A percentile compares a stretch with the other conserved stretches of the same genome.
These are phyloP conservation scores for Tenthredo mesomela DNA, from an alignment of 2,888 invertebrate genomes.

Conservation along the genomic window DNA sequence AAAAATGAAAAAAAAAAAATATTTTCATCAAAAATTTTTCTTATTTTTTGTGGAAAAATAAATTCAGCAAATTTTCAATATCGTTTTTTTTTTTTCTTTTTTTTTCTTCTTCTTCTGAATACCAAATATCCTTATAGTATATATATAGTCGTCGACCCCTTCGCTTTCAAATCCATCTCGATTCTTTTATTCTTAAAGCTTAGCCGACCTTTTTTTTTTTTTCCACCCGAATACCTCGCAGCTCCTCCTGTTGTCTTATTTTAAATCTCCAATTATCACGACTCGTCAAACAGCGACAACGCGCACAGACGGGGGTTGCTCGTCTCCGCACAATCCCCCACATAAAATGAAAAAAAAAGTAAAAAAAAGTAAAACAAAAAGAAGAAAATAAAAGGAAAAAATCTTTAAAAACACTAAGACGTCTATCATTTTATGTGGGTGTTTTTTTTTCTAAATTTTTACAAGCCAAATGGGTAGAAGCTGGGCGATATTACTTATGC, in stretches of 20 bases:
- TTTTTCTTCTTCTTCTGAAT: neutral
- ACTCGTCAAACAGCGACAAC: slow-evolving; percentile 65
- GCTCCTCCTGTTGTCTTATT: slow-evolving; percentile 57
- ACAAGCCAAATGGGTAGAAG: too few species aligned
- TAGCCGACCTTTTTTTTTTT: slow-evolving; percentile 23
- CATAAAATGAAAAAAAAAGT: neutral
- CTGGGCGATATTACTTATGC: neutral
- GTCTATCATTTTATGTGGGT: too few species aligned
- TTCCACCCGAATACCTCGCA: slow-evolving; percentile 50
- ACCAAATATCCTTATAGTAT: neutral
- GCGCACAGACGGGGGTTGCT: slow-evolving; percentile 27
- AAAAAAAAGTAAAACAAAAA: too few species aligned
- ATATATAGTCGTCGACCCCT: too few species aligned
- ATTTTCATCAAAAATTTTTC: neutral
- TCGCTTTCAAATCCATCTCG: neutral
- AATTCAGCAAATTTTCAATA: neutral
- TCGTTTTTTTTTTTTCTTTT: neutral
- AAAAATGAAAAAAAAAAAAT: neutral
- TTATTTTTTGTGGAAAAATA: neutral
- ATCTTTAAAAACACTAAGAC: too few species aligned
- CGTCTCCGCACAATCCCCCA: neutral
- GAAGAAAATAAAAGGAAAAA: too few species aligned
- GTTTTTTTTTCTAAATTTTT: too few species aligned
- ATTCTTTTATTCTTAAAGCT: slow-evolving; percentile 13
- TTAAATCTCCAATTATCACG: slow-evolving; percentile 67